A percentile compares a stretch with the other conserved stretches of the same genome.
These are phyloP conservation scores for Syngnathus rostellatus DNA, from an alignment of 2,797 vertebrate species.

Conservation along the genomic window DNA sequence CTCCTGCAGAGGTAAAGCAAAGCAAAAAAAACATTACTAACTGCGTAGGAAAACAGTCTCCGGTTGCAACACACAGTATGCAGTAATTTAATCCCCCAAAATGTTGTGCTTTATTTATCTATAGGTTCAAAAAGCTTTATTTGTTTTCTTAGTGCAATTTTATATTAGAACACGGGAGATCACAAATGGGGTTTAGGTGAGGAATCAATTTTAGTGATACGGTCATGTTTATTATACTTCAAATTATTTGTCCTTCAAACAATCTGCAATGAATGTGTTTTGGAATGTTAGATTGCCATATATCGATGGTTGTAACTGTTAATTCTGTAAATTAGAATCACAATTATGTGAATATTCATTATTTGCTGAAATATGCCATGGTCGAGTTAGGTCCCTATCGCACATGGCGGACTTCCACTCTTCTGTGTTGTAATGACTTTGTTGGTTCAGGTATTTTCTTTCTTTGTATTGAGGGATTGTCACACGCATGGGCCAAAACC, in stretches of 20 bases:
- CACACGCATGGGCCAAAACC: background rate
- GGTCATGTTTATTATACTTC: too few species aligned
- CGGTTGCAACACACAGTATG: background rate
- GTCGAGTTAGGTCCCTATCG: background rate
- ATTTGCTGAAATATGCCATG: background rate
- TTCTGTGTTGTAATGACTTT: background rate
- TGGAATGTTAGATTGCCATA: background rate
- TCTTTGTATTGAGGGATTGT: background rate
- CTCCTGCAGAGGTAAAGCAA: slow-evolving; percentile 65
- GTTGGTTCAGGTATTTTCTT: background rate
- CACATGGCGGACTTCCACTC: background rate
- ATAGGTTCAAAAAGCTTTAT: background rate
- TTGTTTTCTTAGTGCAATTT: background rate
- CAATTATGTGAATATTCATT: background rate
- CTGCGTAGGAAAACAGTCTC: background rate
- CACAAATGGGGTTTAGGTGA: background rate
- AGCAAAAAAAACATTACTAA: slow-evolving; percentile 7
- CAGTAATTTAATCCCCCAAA: background rate
- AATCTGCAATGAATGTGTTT: too few species aligned
- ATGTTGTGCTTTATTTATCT: background rate
- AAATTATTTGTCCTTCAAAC: too few species aligned
- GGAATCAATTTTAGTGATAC: too few species aligned
- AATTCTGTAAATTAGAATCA: background rate
- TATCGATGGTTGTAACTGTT: background rate
- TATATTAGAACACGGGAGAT: background rate